Conservation (phyloP, 2,797 vertebrate species). For the Chelidonichthys spinosus region DNA sequence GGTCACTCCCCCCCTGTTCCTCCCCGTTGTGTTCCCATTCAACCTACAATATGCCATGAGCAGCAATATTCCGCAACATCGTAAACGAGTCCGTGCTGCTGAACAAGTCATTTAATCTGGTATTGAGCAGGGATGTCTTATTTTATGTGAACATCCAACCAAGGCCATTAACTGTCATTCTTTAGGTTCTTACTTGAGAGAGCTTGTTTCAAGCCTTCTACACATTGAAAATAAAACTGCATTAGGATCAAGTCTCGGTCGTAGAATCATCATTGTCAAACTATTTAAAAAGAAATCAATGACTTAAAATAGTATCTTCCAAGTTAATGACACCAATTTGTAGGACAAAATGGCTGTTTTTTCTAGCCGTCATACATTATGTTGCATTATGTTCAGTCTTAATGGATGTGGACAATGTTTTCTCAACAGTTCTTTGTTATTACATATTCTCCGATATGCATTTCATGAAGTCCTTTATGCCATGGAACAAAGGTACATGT, state of each 20-base stretch:
- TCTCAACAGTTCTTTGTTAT: not conserved
- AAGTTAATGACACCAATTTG: not conserved
- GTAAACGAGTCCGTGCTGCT: slow-evolving; percentile 20
- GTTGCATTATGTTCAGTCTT: not conserved
- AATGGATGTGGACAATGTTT: not conserved
- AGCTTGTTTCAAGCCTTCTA: not conserved
- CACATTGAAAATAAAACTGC: not conserved
- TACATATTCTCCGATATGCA: not conserved
- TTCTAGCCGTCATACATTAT: not conserved
- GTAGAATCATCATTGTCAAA: not conserved
- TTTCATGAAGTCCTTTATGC: not conserved
- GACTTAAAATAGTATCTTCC: not conserved
- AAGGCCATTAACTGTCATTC: slow-evolving; percentile 6
- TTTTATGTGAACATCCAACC: slow-evolving; percentile 6
- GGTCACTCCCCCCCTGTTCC: slow-evolving; percentile 55
- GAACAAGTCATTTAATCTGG: slow-evolving; percentile 41
- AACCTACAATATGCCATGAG: slow-evolving; percentile 68
- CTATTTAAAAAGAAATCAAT: not conserved
- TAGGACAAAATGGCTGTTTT: not conserved
- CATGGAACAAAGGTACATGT: not conserved
- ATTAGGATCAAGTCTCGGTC: not conserved
- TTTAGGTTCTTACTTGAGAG: not conserved
- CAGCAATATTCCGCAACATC: slow-evolving; percentile 56
- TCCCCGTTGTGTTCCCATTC: slow-evolving; percentile 66
- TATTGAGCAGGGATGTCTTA: slow-evolving; percentile 38